Evolutionary conservation across 2,113 vertebrate genomes (phyloP), one percentile per base, ranked within the genome.

Genomic region (Mugil cephalus): DNA sequence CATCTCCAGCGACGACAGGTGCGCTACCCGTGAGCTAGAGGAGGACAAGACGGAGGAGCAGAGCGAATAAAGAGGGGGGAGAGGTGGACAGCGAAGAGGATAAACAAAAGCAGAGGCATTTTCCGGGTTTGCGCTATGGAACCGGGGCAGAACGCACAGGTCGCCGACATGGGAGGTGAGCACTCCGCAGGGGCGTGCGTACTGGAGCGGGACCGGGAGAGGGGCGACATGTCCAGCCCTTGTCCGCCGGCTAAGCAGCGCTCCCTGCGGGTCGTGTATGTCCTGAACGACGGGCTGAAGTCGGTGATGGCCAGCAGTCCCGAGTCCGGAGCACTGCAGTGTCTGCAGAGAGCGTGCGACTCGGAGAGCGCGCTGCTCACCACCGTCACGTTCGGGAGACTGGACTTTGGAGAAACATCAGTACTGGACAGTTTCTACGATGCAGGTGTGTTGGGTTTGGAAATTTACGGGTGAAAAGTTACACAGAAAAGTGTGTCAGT

Each of bases 341-440:
- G 96, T 54, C 92, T 98, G 42, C 93, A 93, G 85, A 82, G 94
- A 10, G 96, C 97, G 0, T 99, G 97, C 77, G 95, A 97, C 84
- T 87, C 95, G 0, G 93, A 96, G 85, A 96, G 95, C 15, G 96
- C 95, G 1, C 94, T 94, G 80, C 94, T 99, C n/a, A 89, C 87
- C 84, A 95, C 92, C 0, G 91, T 98, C 45, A 93, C 94, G 54
- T 97, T 98, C 61, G 95, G 95, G 0, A 87, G 95, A 48, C 89
- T 99, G 54, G 96, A 99, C 92, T 97, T 97, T 50, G 96, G 96
- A 8, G 95, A 97, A 79, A 95, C 95, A 0, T 91, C 94, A 0
- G 95, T 95, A 80, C 94, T 99, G 76, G 96, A 99, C 85, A 91
- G 95, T 52, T 98, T 99, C 94, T 98, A 98, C 88, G 92, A 96